These are phyloP conservation scores for Athalia circularis DNA, from an alignment of 2,888 invertebrate species.

Conservation along the genomic window DNA sequence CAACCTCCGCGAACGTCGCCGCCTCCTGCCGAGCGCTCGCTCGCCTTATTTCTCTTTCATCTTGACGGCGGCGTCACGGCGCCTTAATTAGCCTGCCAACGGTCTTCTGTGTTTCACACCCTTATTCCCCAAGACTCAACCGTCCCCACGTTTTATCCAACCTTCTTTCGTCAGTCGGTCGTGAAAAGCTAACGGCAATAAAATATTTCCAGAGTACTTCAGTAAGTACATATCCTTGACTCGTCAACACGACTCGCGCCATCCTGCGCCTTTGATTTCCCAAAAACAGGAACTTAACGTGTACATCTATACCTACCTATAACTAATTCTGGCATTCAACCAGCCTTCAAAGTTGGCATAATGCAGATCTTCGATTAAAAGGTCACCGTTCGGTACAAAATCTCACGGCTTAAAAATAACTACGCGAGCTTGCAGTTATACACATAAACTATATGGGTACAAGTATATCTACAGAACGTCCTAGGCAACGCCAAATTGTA, in stretches of 20 bases:
- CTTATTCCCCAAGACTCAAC: slow-evolving; percentile 38
- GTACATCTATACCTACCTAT: not conserved
- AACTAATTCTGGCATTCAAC: not conserved
- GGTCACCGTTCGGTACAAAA: slow-evolving; percentile 10
- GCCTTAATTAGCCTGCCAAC: slow-evolving; percentile 44
- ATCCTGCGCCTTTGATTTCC: not conserved
- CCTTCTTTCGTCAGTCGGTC: slow-evolving; percentile 28
- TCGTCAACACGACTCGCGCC: not conserved
- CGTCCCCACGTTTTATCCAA: slow-evolving; percentile 23
- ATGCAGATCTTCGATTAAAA: slow-evolving; percentile 34
- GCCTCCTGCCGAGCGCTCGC: slow-evolving; percentile 14
- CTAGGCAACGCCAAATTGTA: slow-evolving; percentile 35
- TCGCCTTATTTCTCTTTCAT: slow-evolving; percentile 41
- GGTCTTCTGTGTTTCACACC: slow-evolving; percentile 33
- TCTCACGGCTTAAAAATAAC: slow-evolving; percentile 31
- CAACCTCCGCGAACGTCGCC: slow-evolving; percentile 8
- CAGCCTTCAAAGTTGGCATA: slow-evolving; percentile 22
- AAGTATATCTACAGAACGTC: slow-evolving; percentile 16
- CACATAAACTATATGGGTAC: not conserved
- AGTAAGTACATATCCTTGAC: not conserved
- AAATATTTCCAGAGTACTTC: slow-evolving; percentile 31
- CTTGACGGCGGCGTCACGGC: slow-evolving; percentile 39
- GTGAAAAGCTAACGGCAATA: slow-evolving; percentile 27
- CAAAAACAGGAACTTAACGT: slow-evolving; percentile 7
- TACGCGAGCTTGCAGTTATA: slow-evolving; percentile 30